These are phyloP conservation scores for Buteo buteo DNA, from an alignment of 2,113 vertebrate species.

Conservation along the genomic window DNA sequence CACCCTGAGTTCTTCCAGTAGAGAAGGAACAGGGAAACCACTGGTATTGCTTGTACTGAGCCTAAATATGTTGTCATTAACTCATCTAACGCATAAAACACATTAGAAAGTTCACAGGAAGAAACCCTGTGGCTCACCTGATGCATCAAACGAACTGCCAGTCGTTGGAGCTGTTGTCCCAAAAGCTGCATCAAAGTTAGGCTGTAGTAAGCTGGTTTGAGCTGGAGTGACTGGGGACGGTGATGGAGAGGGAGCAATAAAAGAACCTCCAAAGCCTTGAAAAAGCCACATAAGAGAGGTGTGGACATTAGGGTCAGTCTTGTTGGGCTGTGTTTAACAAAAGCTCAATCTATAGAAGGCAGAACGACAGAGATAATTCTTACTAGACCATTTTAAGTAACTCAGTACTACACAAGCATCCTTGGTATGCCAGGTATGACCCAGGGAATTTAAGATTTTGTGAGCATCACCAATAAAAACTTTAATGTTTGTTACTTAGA, in stretches of 20 bases:
- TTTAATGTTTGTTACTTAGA: neutral
- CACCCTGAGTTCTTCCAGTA: neutral
- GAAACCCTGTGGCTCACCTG: conserved; percentile 77
- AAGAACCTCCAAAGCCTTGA: conserved; percentile 80
- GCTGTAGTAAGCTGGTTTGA: conserved; percentile 84
- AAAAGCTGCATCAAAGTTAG: conserved; percentile 81
- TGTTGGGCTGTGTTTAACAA: neutral
- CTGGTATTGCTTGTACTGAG: neutral
- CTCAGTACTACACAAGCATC: neutral
- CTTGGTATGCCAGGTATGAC: neutral
- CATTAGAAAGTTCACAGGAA: neutral
- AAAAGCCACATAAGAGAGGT: conserved; percentile 13
- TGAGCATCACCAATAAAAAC: neutral
- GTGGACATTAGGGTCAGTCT: neutral
- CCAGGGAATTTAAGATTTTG: neutral
- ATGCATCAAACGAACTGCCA: conserved; percentile 86
- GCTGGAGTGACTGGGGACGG: conserved; percentile 80
- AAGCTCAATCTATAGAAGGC: neutral
- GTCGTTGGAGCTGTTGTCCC: conserved; percentile 74
- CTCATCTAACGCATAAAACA: neutral
- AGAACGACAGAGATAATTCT: neutral
- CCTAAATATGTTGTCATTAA: neutral
- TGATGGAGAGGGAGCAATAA: conserved; percentile 78
- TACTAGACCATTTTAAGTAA: neutral
- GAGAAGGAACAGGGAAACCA: neutral